Base-by-base conservation (phyloP, 2,888 invertebrate species). In the Trichogramma dendrolimi region DNA sequence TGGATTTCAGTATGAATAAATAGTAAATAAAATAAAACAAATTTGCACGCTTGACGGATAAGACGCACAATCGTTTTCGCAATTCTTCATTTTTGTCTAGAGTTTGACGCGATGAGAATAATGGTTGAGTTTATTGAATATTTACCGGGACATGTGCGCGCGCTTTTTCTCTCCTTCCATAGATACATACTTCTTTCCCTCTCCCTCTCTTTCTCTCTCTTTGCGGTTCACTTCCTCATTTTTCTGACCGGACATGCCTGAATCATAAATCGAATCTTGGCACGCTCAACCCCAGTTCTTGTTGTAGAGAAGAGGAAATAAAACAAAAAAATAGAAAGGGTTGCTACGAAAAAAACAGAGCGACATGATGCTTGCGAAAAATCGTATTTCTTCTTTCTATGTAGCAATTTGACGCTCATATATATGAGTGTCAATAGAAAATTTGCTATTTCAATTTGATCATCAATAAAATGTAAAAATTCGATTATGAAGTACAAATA, bases 101-200 rank as follows among this genome's bases (percentile, higher is more conserved):
- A 51, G 41, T 43, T 14, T 27, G 73, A 76, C 77, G 78, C 75
- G 78, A 74, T 71, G 69, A 69, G 77, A 76, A 77, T 77, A 77
- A 76, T 73, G 73, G 70, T 64, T 70, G 71, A 74, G 73, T 76
- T 77, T 78, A 78, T 78, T 78, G 77, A 78, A 78, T 77, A 78
- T 78, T 78, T 78, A 76, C 73, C 76, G 73, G 72, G 68, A 67
- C 64, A 48, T 47, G 62, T 27, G 27, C 27, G 57, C 14, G 48
- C 57, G 39, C 61, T 53, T 60, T 52, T 52, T 60, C 56, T 44
- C 52, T 55, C 60, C 61, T 60, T 65, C 66, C 67, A 65, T 69
- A 66, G 67, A 64, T 66, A 66, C 64, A 55, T 60, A 10, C 46
- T 44, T 65, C 65, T 56, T 53, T 62, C 43, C 48, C 11, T 44